These are phyloP conservation scores for Heterochromis multidens DNA, from an alignment of 2,113 vertebrate species.

Conservation along the genomic window DNA sequence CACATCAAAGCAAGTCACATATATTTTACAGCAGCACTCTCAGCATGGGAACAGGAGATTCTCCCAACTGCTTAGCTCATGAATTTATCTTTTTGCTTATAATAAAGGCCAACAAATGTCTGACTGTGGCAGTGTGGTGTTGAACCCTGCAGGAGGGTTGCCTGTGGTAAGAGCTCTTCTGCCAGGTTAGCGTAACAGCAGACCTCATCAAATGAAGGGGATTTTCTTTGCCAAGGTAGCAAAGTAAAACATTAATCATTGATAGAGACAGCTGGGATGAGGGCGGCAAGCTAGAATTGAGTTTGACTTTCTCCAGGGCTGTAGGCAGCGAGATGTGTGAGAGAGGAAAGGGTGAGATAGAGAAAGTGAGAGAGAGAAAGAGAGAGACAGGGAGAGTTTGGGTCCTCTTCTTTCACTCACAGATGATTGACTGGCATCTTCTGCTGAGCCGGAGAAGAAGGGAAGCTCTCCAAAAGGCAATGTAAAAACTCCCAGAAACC, in stretches of 20 bases:
- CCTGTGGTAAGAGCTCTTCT: not conserved
- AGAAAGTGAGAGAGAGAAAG: not conserved
- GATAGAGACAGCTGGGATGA: slow-evolving; percentile 60
- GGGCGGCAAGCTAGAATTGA: slow-evolving; percentile 27
- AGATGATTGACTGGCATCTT: slow-evolving; percentile 44
- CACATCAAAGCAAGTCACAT: not conserved
- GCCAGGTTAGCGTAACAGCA: slow-evolving; percentile 16
- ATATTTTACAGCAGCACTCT: not conserved
- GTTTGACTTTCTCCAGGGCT: slow-evolving; percentile 37
- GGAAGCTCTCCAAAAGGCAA: slow-evolving; percentile 11
- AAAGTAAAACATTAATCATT: slow-evolving; percentile 52
- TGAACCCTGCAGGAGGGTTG: slow-evolving; percentile 16
- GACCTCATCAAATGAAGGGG: slow-evolving; percentile 35
- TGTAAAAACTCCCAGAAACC: slow-evolving; percentile 18
- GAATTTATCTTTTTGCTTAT: slow-evolving; percentile 7
- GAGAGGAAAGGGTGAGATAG: slow-evolving; percentile 1
- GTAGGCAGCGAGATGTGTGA: slow-evolving; percentile 19
- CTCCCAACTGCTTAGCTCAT: not conserved
- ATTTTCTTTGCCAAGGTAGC: slow-evolving; percentile 38
- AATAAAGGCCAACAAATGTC: not conserved
- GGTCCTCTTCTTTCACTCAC: slow-evolving; percentile 13
- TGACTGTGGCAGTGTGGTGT: not conserved
- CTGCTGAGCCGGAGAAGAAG: slow-evolving; percentile 4
- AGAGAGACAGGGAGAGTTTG: not conserved
- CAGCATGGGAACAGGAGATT: not conserved